Percentiles rank a stretch among this genome's conserved stretches.
Evolutionary conservation across 2,113 vertebrate genomes (phyloP).

Genomic region (Catagonus wagneri): DNA sequence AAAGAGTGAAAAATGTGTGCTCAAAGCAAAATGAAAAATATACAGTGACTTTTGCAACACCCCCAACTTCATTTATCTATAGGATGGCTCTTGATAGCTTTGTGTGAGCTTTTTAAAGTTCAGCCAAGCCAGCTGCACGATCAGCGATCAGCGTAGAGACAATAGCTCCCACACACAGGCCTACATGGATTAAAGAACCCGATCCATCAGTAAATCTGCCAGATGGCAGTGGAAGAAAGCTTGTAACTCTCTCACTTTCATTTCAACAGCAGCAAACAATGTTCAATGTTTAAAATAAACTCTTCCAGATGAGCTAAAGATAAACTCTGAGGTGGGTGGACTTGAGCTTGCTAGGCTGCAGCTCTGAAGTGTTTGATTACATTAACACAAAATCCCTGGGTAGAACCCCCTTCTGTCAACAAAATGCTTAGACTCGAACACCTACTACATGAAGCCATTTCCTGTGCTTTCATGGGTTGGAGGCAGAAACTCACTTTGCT

Average conservation of each 20-base stretch:
- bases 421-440: slow-evolving; percentile 84
- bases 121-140: slow-evolving; percentile 86
- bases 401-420: slow-evolving; percentile 87
- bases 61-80: slow-evolving; percentile 72
- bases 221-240: slow-evolving; percentile 89
- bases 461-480: slow-evolving; percentile 86
- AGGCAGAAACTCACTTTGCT: slow-evolving; percentile 75
- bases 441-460: slow-evolving; percentile 85
- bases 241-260: slow-evolving; percentile 88
- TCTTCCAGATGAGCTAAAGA: slow-evolving; percentile 93
- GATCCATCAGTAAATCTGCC: slow-evolving; percentile 88
- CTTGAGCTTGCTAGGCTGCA: slow-evolving; percentile 83
- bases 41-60: slow-evolving; percentile 49
- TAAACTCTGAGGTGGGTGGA: slow-evolving; percentile 87
- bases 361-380: slow-evolving; percentile 81
- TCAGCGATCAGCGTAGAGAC: slow-evolving; percentile 82
- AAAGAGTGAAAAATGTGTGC: not conserved
- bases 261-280: slow-evolving; percentile 90
- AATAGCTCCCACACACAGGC: slow-evolving; percentile 87
- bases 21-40: slow-evolving; percentile 57
- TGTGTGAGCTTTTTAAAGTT: slow-evolving; percentile 85
- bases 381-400: slow-evolving; percentile 83
- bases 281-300: slow-evolving; percentile 91
- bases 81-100: slow-evolving; percentile 80
- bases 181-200: slow-evolving; percentile 89